Base-by-base conservation (phyloP, 2,113 vertebrate genomes). In the Psammodynastes pulverulentus region DNA sequence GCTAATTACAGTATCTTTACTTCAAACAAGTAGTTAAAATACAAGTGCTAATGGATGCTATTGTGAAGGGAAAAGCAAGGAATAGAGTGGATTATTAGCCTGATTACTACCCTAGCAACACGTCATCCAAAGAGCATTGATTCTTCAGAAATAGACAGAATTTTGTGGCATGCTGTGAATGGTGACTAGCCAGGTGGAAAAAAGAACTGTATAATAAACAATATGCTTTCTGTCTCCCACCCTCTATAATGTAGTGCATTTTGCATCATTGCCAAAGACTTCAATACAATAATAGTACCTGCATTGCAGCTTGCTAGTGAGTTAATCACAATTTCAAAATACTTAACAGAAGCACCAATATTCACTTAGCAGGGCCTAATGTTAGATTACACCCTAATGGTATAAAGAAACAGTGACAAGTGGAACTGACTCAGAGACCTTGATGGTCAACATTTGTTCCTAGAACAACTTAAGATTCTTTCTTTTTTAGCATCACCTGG, bases 1-100 rank as follows among this genome's bases (percentile, higher is more conserved):
- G 94, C 92, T 97, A 97, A 97, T 97, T 97, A 95, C 93, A 93
- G 92, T 90, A 92, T 94, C 94, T 88, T 84, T 48, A 52, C 56
- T 88, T 90, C 88, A 95, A 94, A 89, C 12, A 95, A 92, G 92
- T 84, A 79, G 67, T 95, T 92, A 2, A 24, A 96, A 1, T 91
- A 62, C 91, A 94, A 96, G 89, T 93, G 92, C 46, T 62, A 62
- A 53, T 79, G 86, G 86, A 88, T 96, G 86, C 92, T 93, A n/a
- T 94, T 95, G 58, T 94, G 89, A 93, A 89, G 45, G 52, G 49
- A 94, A 93, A 96, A 87, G 84, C 93, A 96, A 94, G 91, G 88
- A 92, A 56, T 90, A 85, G 58, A 1, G 1, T 91, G 39, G 90
- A 86, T 90, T 88, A 85, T 93, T 95, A 95, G 0, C 91, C 93